Percentiles rank a stretch among this genome's conserved stretches.
phyloP scores from a whole-genome alignment of 2,113 vertebrate genomes.

The Elephantulus edwardii region DNA sequence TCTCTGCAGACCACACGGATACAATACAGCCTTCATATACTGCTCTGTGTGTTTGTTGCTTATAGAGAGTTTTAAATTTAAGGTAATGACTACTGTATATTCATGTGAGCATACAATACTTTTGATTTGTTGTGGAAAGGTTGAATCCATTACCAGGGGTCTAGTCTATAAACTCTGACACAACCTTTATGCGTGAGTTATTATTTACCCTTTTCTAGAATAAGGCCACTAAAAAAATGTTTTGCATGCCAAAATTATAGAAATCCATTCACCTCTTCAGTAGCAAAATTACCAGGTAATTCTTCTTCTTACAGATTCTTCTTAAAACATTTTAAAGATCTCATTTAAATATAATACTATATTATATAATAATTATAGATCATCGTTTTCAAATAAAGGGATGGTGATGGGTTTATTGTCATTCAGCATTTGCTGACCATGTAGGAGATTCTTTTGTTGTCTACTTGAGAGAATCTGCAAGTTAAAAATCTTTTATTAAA shows the following conservation, averaged over 20 bases:
- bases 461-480: neutral
- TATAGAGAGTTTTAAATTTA: conserved; percentile 87
- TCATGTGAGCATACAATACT: conserved; percentile 86
- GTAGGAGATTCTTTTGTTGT: neutral
- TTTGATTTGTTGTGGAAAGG: conserved; percentile 88
- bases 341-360: neutral
- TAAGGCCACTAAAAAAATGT: conserved; percentile 80
- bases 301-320: conserved; percentile 26
- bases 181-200: conserved; percentile 83
- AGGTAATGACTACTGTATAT: conserved; percentile 89
- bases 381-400: conserved; percentile 31
- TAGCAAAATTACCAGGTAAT: conserved; percentile 68
- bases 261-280: conserved; percentile 80
- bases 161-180: conserved; percentile 87
- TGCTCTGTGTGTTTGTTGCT: conserved; percentile 77
- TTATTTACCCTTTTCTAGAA: conserved; percentile 81
- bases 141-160: conserved; percentile 85
- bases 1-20: conserved; percentile 87
- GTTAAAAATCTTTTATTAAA: conserved; percentile 12
- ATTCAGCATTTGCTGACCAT: neutral
- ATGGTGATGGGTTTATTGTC: neutral
- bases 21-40: conserved; percentile 86
- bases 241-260: conserved; percentile 82
- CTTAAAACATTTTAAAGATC: neutral
- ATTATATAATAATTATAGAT: neutral